A percentile compares a stretch with the other conserved stretches of the same genome.
phyloP scores from a whole-genome alignment of 1,140 invertebrate genomes.

The Drosophila sechellia region DNA sequence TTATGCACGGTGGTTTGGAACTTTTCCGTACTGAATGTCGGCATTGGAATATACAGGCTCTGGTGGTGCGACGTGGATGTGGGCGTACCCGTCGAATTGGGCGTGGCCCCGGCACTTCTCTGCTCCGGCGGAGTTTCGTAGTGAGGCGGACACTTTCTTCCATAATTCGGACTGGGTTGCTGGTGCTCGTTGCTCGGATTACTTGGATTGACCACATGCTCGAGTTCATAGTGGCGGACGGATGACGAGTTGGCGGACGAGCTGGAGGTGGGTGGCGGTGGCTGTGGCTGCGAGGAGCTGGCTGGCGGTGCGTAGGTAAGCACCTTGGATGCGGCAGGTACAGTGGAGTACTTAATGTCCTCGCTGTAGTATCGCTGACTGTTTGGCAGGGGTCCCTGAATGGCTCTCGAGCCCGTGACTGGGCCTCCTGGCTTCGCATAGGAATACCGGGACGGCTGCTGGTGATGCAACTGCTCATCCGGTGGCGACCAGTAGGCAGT shows the following conservation, averaged over 20 bases:
- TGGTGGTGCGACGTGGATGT: slow-evolving; percentile 47
- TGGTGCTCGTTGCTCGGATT: slow-evolving; percentile 70
- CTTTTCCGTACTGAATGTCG: slow-evolving; percentile 73
- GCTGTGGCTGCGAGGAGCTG: slow-evolving; percentile 15
- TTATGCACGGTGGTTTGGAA: slow-evolving; percentile 69
- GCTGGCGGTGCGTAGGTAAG: slow-evolving; percentile 39
- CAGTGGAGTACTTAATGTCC: slow-evolving; percentile 58
- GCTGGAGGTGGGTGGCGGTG: slow-evolving; percentile 12
- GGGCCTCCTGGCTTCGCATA: slow-evolving; percentile 32
- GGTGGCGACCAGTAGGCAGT: slow-evolving; percentile 46
- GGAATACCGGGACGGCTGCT: slow-evolving; percentile 35
- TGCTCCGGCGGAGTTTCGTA: slow-evolving; percentile 59
- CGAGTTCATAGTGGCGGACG: slow-evolving; percentile 52
- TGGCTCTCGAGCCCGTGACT: neutral
- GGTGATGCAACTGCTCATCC: slow-evolving; percentile 48
- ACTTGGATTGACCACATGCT: slow-evolving; percentile 75
- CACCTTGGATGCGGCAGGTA: slow-evolving; percentile 40
- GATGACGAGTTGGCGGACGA: slow-evolving; percentile 17
- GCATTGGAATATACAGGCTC: slow-evolving; percentile 76
- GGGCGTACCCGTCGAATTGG: slow-evolving; percentile 15
- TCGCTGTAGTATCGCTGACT: slow-evolving; percentile 55
- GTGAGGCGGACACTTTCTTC: slow-evolving; percentile 73
- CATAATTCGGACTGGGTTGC: slow-evolving; percentile 77
- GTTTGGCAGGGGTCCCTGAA: neutral
- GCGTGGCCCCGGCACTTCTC: slow-evolving; percentile 36